A percentile compares a stretch with the other conserved stretches of the same genome.
These are phyloP conservation scores for Mus musculus DNA, from an alignment of 2,113 vertebrate species.

Conservation along the genomic window DNA sequence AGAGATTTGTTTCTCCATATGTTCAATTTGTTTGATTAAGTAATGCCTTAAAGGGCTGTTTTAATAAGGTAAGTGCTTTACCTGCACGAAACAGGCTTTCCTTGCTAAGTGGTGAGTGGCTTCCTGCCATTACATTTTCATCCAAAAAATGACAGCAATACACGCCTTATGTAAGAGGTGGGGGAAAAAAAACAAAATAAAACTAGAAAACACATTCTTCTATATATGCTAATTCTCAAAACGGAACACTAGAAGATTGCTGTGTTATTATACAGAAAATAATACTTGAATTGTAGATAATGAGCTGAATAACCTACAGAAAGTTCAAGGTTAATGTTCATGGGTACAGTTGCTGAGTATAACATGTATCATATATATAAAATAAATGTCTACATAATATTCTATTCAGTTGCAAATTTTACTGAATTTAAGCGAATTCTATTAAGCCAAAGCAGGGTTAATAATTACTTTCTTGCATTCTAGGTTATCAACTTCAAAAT, in stretches of 20 bases:
- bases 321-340: background rate
- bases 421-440: background rate
- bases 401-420: background rate
- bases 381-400: background rate
- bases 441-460: background rate
- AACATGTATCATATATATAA: background rate
- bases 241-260: background rate
- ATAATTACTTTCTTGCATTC: background rate
- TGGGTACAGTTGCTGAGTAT: background rate
- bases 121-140: conserved; percentile 69
- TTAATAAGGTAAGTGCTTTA: conserved; percentile 87
- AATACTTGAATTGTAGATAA: background rate
- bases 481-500: conserved; percentile 26
- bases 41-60: conserved; percentile 83
- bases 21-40: conserved; percentile 84
- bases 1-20: conserved; percentile 83
- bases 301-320: background rate
- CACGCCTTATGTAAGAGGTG: background rate
- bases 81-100: conserved; percentile 72
- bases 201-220: background rate
- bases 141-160: conserved; percentile 31
- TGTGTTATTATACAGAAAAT: background rate
- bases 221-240: conserved; percentile 26
- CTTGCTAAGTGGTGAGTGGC: conserved; percentile 73
- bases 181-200: background rate